phyloP scores from a whole-genome alignment of 2,888 invertebrate species.

The Bombylius discolor region DNA sequence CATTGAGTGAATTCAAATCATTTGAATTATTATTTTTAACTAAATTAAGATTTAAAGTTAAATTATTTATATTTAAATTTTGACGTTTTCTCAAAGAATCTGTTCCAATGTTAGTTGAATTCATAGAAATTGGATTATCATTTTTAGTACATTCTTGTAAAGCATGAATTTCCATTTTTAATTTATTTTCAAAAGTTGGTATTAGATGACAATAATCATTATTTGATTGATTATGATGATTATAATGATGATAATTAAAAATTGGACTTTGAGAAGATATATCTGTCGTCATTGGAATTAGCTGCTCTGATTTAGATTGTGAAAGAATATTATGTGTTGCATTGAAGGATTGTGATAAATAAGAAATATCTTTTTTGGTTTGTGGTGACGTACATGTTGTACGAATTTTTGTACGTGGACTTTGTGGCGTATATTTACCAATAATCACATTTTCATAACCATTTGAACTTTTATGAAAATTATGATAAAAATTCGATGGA shows the following conservation, averaged over 20 bases:
- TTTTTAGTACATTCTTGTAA: constrained; percentile 25
- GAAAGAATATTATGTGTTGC: neutral
- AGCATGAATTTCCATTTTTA: constrained; percentile 40
- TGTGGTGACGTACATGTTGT: constrained; percentile 41
- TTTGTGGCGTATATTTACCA: constrained; percentile 34
- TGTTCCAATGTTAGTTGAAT: neutral
- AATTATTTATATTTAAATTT: constrained; percentile 33
- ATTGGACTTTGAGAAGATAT: constrained; percentile 10
- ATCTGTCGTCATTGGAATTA: neutral
- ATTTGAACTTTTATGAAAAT: constrained; percentile 7
- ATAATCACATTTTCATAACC: constrained; percentile 48
- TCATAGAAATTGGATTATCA: constrained; percentile 3
- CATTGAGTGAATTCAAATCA: neutral
- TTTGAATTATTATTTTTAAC: constrained; percentile 8
- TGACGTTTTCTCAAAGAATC: constrained; percentile 17
- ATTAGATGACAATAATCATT: constrained; percentile 37
- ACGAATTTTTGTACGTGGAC: constrained; percentile 40
- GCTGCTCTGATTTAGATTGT: neutral
- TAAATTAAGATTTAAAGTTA: constrained; percentile 26
- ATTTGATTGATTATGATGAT: constrained; percentile 3
- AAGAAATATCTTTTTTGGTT: constrained; percentile 27
- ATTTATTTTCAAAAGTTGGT: constrained; percentile 41
- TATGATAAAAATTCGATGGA: neutral
- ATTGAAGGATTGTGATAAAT: neutral
- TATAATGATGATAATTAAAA: constrained; percentile 12